Percentiles rank a stretch among this genome's conserved stretches.
phyloP scores from a whole-genome alignment of 2,888 invertebrate genomes.

The Agrenia bidenticulata region DNA sequence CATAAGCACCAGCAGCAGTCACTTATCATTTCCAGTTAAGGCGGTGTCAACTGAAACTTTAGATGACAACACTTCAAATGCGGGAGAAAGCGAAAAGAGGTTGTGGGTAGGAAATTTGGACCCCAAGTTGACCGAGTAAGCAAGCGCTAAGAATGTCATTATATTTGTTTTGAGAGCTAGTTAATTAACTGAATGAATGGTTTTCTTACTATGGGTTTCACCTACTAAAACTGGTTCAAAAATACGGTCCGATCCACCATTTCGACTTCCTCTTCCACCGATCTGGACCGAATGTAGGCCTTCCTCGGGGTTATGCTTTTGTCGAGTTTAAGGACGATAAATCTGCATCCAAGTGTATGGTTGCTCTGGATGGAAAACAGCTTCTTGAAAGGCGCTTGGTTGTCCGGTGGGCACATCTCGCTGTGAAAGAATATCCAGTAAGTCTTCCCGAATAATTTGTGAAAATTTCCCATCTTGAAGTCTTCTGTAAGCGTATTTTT shows the following conservation, averaged over 20 bases:
- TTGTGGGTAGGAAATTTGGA: conserved; percentile 93
- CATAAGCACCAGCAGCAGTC: no score
- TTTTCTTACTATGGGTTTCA: conserved; percentile 70
- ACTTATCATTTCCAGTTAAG: no score
- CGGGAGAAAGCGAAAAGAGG: conserved; percentile 55
- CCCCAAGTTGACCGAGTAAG: conserved; percentile 91
- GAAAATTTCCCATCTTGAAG: no score
- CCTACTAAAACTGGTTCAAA: conserved; percentile 93
- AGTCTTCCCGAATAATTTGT: neutral
- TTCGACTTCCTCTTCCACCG: conserved; percentile 95
- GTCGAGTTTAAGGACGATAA: conserved; percentile 72
- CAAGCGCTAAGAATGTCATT: conserved; percentile 54
- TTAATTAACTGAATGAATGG: conserved; percentile 33
- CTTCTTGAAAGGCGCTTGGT: conserved; percentile 74
- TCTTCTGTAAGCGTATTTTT: neutral
- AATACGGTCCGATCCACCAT: conserved; percentile 89
- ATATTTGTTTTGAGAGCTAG: no score
- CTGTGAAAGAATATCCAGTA: conserved; percentile 31
- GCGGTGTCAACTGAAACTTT: no score
- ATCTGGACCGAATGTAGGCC: conserved; percentile 70
- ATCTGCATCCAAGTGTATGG: conserved; percentile 72
- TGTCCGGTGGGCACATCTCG: conserved; percentile 69
- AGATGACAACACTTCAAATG: neutral
- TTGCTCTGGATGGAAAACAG: conserved; percentile 70
- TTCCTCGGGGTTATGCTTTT: conserved; percentile 88